A percentile compares a stretch with the other conserved stretches of the same genome.
Conservation (phyloP, 2,888 invertebrate species). For the Meandrusa payeni region DNA sequence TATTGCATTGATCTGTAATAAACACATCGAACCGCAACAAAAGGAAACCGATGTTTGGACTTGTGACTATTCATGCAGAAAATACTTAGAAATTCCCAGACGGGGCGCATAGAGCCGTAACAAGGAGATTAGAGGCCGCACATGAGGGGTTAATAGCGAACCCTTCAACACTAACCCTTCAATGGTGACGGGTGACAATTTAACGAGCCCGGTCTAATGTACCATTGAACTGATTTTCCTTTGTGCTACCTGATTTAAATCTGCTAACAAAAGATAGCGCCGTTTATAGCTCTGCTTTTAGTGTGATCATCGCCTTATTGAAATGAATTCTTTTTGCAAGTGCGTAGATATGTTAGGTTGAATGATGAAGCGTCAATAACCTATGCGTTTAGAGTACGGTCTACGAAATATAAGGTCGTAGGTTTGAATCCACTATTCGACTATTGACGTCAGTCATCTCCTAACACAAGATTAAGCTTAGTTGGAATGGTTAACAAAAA, state of each 20-base stretch:
- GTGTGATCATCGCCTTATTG: constrained; percentile 6
- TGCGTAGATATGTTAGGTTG: too few relatives aligned
- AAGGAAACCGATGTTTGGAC: constrained; percentile 59
- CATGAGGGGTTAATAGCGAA: constrained; percentile 52
- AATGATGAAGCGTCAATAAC: too few relatives aligned
- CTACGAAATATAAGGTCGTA: too few relatives aligned
- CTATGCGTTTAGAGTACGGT: too few relatives aligned
- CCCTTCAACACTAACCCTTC: constrained; percentile 43
- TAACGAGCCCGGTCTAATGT: constrained; percentile 39
- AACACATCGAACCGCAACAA: constrained; percentile 50
- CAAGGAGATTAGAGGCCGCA: constrained; percentile 43
- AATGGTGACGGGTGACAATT: constrained; percentile 54
- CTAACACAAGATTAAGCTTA: too few relatives aligned
- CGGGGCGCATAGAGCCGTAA: constrained; percentile 38
- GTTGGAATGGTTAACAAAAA: too few relatives aligned
- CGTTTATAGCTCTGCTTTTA: constrained; percentile 9
- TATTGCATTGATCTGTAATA: constrained; percentile 39
- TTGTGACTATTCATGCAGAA: constrained; percentile 58
- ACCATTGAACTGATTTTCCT: constrained; percentile 32
- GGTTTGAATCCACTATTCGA: too few relatives aligned
- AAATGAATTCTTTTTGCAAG: too few relatives aligned
- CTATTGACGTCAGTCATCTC: too few relatives aligned
- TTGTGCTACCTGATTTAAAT: constrained; percentile 43
- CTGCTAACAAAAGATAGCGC: constrained; percentile 15
- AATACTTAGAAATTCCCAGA: constrained; percentile 67